Evolutionary conservation across 2,797 vertebrate species (phyloP).

Genomic region (Liasis olivaceus): DNA sequence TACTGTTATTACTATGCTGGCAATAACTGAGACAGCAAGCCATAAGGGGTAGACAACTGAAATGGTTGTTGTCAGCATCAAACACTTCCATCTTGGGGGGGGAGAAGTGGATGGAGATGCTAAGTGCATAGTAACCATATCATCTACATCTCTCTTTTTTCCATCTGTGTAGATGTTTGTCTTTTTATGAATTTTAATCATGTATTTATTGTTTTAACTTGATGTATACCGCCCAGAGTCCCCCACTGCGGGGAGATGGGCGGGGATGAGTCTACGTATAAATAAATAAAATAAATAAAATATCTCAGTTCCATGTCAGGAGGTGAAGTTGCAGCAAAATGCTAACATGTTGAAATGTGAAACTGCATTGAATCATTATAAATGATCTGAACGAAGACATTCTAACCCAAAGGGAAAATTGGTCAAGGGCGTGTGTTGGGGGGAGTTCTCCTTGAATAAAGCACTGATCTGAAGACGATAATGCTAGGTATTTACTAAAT

Average conservation of each 20-base stretch:
- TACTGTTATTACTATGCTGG: background rate
- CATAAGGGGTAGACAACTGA: background rate
- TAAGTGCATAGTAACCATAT: background rate
- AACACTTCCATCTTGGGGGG: background rate
- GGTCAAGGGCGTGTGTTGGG: too few relatives aligned
- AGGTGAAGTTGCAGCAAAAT: background rate
- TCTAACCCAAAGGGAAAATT: background rate
- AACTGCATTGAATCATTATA: background rate
- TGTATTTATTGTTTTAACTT: too few relatives aligned
- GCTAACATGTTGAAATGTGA: background rate
- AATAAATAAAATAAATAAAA: too few relatives aligned
- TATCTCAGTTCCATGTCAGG: too few relatives aligned
- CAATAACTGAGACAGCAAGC: background rate
- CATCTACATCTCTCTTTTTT: background rate
- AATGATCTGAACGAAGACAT: background rate
- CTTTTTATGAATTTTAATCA: too few relatives aligned
- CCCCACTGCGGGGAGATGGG: background rate
- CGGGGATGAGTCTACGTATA: too few relatives aligned
- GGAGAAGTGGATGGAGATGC: background rate
- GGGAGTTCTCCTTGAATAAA: background rate
- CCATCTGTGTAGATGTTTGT: too few relatives aligned
- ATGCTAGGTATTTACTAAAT: background rate
- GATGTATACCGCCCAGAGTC: background rate
- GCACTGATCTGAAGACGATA: background rate
- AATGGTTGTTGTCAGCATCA: background rate